Percentiles rank a stretch among this genome's conserved stretches.
phyloP scores from a whole-genome alignment of 1,140 invertebrate species.

The Eulimnadia texana region DNA sequence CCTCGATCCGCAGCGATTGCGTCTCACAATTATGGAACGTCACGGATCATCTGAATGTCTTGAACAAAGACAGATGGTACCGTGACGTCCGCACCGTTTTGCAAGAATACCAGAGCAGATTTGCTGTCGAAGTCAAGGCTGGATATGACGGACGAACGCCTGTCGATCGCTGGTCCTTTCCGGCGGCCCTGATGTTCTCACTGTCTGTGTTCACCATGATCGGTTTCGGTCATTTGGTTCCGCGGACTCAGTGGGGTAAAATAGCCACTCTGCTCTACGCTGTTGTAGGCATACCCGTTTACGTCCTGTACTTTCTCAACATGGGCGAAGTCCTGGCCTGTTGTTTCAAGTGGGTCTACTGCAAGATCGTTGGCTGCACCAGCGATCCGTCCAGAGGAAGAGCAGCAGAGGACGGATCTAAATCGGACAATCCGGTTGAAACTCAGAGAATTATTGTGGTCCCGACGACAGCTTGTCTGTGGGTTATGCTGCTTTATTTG shows the following conservation, averaged over 20 bases:
- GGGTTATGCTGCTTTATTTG: constrained; percentile 88
- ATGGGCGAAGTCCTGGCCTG: constrained; percentile 49
- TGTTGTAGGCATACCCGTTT: constrained; percentile 84
- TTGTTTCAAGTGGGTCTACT: constrained; percentile 23
- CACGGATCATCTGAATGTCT: constrained; percentile 52
- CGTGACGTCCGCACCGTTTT: constrained; percentile 47
- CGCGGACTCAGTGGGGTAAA: constrained; percentile 79
- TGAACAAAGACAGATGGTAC: constrained; percentile 57
- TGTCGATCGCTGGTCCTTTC: constrained; percentile 63
- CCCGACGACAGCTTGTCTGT: constrained; percentile 81
- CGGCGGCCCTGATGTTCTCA: constrained; percentile 72
- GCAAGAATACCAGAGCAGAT: constrained; percentile 44
- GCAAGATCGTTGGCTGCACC: constrained; percentile 18
- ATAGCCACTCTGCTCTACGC: constrained; percentile 85
- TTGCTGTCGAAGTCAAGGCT: constrained; percentile 47
- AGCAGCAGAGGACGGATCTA: background rate
- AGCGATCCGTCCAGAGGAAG: constrained; percentile 1
- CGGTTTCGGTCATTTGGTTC: constrained; percentile 88
- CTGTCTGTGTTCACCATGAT: constrained; percentile 82
- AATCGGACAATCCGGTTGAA: constrained; percentile 27
- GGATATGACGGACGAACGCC: constrained; percentile 61
- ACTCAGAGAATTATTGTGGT: constrained; percentile 45
- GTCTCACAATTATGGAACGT: constrained; percentile 54
- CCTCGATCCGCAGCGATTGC: constrained; percentile 33
- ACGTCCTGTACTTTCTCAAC: constrained; percentile 74